Evolutionary conservation across 2,113 vertebrate genomes (phyloP), one percentile per base, ranked within the genome.

Genomic region (Shinisaurus crocodilurus): DNA sequence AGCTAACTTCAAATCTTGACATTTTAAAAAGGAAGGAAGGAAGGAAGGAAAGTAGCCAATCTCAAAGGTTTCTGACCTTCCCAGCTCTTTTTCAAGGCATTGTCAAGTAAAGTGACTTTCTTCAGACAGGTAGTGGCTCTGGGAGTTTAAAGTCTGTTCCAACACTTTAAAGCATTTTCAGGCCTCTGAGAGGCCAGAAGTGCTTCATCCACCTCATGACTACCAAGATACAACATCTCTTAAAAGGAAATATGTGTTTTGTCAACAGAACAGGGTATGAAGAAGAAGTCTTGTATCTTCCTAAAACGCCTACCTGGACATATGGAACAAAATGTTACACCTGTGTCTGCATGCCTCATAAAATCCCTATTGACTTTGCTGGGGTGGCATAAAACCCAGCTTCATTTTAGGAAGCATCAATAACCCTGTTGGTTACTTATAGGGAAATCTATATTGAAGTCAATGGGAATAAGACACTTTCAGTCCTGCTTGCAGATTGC

Each of bases 101-200:
- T 86, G 87, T 89, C 81, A 91, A 88, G 84, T 81, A 74, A 91
- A 92, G 82, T 87, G 75, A 90, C 74, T 94, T 95, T 67, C 85
- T 85, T 12, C 76, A 93, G 54, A 91, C n/a, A 90, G 69, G 65
- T 75, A 89, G 40, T 3, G 13, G 86, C 87, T 70, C 91, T 89
- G 82, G 93, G 69, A 92, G 88, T 90, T 93, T 81, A 83, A 57
- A 60, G 50, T 80, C 86, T 92, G 45, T 60, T 91, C 57, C 63
- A 60, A n/a, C 7, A 85, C 65, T 37, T 85, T 86, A 83, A 63
- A 0, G 0, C 5, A 83, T 87, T 82, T 77, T 76, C 88, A 87
- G 43, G 76, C 65, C 57, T 93, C 67, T 83, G 75, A 85, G 70
- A 86, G 77, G 69, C 63, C 88, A 92, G 80, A 84, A 91, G 79